Percentiles rank a stretch among this genome's conserved stretches.
phyloP scores from a whole-genome alignment of 2,888 invertebrate genomes.

The Horisme vitalbata region DNA sequence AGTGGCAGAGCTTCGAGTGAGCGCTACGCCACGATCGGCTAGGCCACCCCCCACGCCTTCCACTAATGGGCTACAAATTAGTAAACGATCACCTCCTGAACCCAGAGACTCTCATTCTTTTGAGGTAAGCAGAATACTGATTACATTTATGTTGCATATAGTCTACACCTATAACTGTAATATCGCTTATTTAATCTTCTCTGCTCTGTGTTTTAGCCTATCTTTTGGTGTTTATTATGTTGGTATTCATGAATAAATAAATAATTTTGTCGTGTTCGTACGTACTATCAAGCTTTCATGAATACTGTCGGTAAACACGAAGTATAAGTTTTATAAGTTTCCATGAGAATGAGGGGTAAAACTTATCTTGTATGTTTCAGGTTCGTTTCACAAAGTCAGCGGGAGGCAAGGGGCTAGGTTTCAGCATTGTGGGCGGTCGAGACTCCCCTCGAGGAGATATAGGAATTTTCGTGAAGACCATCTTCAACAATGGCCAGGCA shows the following conservation, averaged over 20 bases:
- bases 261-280: no score
- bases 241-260: no score
- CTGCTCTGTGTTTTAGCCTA: no score
- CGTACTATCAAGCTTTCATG: no score
- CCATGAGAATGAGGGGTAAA: no score
- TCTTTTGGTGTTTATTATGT: no score
- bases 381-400: slow-evolving; percentile 90
- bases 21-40: slow-evolving; percentile 66
- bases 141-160: no score
- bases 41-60: slow-evolving; percentile 70
- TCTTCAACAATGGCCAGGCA: slow-evolving; percentile 93
- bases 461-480: slow-evolving; percentile 94
- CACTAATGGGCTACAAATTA: slow-evolving; percentile 38
- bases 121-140: slow-evolving; percentile 52
- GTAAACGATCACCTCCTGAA: slow-evolving; percentile 69
- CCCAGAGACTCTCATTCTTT: slow-evolving; percentile 70
- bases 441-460: slow-evolving; percentile 93
- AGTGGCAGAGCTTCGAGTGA: slow-evolving; percentile 71
- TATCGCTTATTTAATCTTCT: no score
- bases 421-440: slow-evolving; percentile 94
- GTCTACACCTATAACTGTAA: no score
- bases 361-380: slow-evolving; percentile 47
- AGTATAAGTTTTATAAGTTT: no score
- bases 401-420: slow-evolving; percentile 92
- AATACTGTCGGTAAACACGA: no score